A percentile compares a stretch with the other conserved stretches of the same genome.
Evolutionary conservation across 2,888 invertebrate species (phyloP).

Genomic region (Magallana nippona): DNA sequence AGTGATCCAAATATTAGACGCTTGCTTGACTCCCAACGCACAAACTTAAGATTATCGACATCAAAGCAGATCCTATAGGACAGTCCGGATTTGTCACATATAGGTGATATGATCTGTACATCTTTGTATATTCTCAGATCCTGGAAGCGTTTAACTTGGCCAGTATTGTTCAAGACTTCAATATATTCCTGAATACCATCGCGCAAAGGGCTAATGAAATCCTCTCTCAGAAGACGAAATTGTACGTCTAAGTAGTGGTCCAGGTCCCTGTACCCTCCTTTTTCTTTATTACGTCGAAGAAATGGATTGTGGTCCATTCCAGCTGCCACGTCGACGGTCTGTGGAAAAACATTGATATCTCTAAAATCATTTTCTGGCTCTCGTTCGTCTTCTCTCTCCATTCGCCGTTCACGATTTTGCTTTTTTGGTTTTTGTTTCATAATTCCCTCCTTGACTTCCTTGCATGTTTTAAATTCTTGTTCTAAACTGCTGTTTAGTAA

Average conservation of each 20-base stretch:
- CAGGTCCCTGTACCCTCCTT: constrained; percentile 84
- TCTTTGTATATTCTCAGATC: constrained; percentile 65
- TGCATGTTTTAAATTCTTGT: neutral
- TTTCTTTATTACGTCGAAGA: constrained; percentile 83
- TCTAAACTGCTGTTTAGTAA: neutral
- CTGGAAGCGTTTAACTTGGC: constrained; percentile 35
- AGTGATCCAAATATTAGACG: constrained; percentile 87
- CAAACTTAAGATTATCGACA: constrained; percentile 32
- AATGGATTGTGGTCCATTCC: constrained; percentile 73
- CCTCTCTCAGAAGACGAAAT: constrained; percentile 89
- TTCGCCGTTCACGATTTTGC: neutral
- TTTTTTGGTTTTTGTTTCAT: neutral
- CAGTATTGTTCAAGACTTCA: neutral
- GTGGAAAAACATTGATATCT: constrained; percentile 77
- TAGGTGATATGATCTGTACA: constrained; percentile 61
- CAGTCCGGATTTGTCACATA: constrained; percentile 58
- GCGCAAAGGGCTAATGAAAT: constrained; percentile 88
- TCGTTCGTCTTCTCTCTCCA: constrained; percentile 7
- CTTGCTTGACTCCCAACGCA: constrained; percentile 81
- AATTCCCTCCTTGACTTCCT: neutral
- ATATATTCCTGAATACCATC: constrained; percentile 84
- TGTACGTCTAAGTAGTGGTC: constrained; percentile 89
- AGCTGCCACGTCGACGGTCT: constrained; percentile 71
- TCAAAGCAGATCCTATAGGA: constrained; percentile 57
- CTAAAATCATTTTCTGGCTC: constrained; percentile 81